Evolutionary conservation across 2,113 vertebrate species (phyloP), one percentile per base, ranked within the genome.

Genomic region (Tapirus terrestris): DNA sequence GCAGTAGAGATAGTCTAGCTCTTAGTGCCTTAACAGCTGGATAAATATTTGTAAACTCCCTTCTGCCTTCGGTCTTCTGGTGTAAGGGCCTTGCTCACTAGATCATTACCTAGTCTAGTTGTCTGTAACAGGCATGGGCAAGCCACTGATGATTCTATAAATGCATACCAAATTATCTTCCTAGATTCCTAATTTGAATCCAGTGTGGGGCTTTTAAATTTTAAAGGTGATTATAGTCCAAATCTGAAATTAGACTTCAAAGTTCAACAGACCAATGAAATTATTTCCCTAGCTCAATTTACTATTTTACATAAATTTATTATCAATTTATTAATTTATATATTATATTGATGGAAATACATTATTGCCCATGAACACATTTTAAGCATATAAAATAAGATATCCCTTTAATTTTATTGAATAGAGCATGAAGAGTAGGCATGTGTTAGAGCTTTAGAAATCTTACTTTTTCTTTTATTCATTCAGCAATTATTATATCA

Each of bases 221-320:
- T 95, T 88, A 63, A 79, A 73, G 27, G 25, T 60, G 73, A 72
- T 72, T 83, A 70, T 29, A n/a, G 23, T 60, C 10, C 36, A 96
- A 70, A 91, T 45, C 72, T 94, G 70, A 94, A 96, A 82, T 91
- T 76, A 87, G 36, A 83, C 17, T 88, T 88, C 16, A 65, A 3
- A 76, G 31, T 89, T 73, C 39, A 89, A 1, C 16, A 39, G 65
- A 60, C 17, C 17, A 68, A 12, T 75, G 58, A 79, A 63, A 45
- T 58, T 86, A 68, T n/a, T 89, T 90, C 67, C 67, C 90, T 90
- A 43, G 43, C 33, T 76, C 36, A 53, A 11, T 36, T 88, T 79
- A 48, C 43, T 95, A 13, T 65, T 87, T 65, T 83, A 45, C 51
- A 16, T 94, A 90, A 53, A 51, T 11, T 88, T 56, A 77, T 60